phyloP scores from a whole-genome alignment of 2,797 vertebrate species.

The Acipenser ruthenus region DNA sequence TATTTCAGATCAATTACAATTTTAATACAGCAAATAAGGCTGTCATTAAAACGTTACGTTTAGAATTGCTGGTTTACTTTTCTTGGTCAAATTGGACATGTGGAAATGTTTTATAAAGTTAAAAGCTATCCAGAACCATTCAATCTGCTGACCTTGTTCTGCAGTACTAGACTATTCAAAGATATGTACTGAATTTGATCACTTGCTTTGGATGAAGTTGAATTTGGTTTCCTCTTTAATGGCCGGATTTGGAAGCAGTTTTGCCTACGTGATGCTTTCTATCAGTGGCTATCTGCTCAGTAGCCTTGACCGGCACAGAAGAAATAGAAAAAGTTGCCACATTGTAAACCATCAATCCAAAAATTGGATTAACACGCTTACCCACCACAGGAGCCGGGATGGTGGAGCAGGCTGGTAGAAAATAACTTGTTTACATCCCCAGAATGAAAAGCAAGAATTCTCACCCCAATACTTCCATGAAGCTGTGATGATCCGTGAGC shows the following conservation, averaged over 20 bases:
- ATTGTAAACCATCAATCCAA: background rate
- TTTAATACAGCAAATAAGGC: too few relatives aligned
- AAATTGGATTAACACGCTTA: background rate
- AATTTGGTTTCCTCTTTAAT: too few relatives aligned
- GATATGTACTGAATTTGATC: too few relatives aligned
- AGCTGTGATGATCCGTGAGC: background rate
- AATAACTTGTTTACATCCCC: background rate
- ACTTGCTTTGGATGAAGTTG: too few relatives aligned
- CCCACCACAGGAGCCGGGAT: background rate
- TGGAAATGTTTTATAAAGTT: too few relatives aligned
- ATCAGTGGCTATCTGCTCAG: background rate
- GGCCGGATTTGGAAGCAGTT: background rate
- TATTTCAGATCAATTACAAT: too few relatives aligned
- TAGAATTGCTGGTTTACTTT: too few relatives aligned
- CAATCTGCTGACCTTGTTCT: too few relatives aligned
- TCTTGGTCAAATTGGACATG: too few relatives aligned
- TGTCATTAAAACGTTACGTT: too few relatives aligned
- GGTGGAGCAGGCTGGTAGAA: slow-evolving; percentile 2
- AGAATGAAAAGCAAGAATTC: background rate
- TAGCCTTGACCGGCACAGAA: background rate
- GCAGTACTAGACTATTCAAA: too few relatives aligned
- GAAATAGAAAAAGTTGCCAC: background rate
- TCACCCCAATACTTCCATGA: background rate
- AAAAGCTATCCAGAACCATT: too few relatives aligned
- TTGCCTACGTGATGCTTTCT: background rate